These are phyloP conservation scores for Heliconius hermathena DNA, from an alignment of 1,140 invertebrate genomes.

Conservation along the genomic window DNA sequence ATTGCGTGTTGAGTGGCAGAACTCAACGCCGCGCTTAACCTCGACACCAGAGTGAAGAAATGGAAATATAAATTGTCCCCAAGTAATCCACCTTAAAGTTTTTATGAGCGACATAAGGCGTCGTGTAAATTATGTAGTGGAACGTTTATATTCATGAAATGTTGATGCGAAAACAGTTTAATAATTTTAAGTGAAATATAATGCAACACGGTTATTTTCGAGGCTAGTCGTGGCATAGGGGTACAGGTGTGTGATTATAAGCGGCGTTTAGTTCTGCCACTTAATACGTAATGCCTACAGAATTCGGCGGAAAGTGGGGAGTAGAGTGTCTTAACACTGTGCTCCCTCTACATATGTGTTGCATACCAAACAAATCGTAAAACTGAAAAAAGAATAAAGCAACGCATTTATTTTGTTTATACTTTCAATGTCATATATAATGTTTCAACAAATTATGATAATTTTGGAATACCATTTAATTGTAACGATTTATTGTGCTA, in stretches of 20 bases:
- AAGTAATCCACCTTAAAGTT: constrained; percentile 35
- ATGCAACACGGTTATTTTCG: constrained; percentile 24
- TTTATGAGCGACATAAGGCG: constrained; percentile 47
- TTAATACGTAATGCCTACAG: too few relatives aligned
- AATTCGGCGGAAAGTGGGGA: too few relatives aligned
- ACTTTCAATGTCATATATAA: not conserved
- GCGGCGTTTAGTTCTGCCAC: too few relatives aligned
- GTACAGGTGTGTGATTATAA: too few relatives aligned
- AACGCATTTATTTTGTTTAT: constrained; percentile 18
- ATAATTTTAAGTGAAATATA: constrained; percentile 50
- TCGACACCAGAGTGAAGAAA: too few relatives aligned
- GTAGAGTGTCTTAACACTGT: too few relatives aligned
- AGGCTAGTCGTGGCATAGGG: too few relatives aligned
- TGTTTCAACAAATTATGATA: not conserved
- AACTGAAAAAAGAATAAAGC: constrained; percentile 25
- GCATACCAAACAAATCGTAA: too few relatives aligned
- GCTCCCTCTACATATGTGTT: too few relatives aligned
- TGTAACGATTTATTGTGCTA: not conserved
- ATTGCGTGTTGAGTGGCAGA: too few relatives aligned
- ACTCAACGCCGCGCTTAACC: too few relatives aligned
- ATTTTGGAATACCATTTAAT: not conserved
- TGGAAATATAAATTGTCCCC: too few relatives aligned
- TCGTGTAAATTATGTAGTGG: constrained; percentile 45
- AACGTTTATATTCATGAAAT: constrained; percentile 52
- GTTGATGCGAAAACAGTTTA: constrained; percentile 42